Evolutionary conservation across 2,797 vertebrate genomes (phyloP), one percentile per base, ranked within the genome.

Genomic region (Pipistrellus kuhlii): DNA sequence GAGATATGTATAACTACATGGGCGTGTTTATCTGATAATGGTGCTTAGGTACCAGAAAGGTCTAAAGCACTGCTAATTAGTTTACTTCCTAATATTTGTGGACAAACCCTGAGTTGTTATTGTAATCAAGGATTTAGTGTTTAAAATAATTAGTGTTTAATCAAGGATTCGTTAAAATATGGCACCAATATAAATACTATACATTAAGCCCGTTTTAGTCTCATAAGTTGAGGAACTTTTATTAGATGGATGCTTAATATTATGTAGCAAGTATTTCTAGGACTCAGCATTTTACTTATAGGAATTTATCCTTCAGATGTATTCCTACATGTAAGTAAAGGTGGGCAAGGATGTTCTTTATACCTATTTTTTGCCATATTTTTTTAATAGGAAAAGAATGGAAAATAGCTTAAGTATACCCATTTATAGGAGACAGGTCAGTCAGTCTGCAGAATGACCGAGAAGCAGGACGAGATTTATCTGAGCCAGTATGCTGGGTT

Each of bases 111-210:
- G 7, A 57, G 8, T 64, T 41, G 38, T 41, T 41, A 41, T 41
- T 41, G 38, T 41, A 41, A 41, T 41, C 38, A 41, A 41, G 38
- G 38, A 41, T 41, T 41, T 41, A 41, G 38, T 41, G 38, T 7
- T 41, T 41, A 41, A 41, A 41, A 41, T 41, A 41, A 41, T 41
- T 78, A 83, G 51, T 71, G 17, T 83, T 55, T 84, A 82, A 91
- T 64, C 71, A 93, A 57, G 6, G 3, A 75, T 77, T 86, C 44
- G 80, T 85, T 84, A 41, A 77, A 90, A 93, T 21, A 62, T 32
- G 38, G 21, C 21, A 51, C 41, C 20, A 85, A 25, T 71, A 76
- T 18, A 84, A 18, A 64, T 59, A 48, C 32, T 85, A 18, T 86
- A 83, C 83, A 72, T 53, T 7, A 92, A 55, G 32, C 2, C 12